phyloP scores from a whole-genome alignment of 2,113 vertebrate genomes.

The Henicopernis longicauda region DNA sequence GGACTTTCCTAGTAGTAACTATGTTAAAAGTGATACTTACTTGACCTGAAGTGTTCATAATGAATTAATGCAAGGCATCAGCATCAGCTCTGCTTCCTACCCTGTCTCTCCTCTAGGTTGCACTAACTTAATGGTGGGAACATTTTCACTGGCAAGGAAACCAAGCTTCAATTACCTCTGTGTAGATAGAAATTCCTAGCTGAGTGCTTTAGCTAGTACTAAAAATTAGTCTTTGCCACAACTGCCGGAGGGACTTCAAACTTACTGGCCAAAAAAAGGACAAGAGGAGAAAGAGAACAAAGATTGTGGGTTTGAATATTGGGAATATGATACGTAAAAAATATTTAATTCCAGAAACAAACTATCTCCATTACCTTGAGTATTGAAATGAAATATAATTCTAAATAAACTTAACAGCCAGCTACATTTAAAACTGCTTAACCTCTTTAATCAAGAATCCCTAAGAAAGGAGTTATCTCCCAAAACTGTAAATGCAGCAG shows the following conservation, averaged over 20 bases:
- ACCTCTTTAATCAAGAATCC: background rate
- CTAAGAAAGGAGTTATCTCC: background rate
- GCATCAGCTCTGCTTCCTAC: background rate
- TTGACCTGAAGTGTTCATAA: background rate
- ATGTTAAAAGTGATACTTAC: background rate
- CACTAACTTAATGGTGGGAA: background rate
- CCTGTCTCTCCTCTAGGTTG: background rate
- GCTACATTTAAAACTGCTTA: background rate
- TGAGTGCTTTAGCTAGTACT: background rate
- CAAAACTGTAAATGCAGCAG: background rate
- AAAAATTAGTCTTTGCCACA: background rate
- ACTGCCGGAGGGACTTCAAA: background rate
- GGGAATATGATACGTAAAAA: background rate
- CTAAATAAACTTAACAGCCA: background rate
- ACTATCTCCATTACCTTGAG: background rate
- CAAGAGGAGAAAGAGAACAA: background rate
- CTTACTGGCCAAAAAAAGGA: background rate
- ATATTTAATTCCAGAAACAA: background rate
- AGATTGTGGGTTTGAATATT: background rate
- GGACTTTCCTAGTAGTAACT: background rate
- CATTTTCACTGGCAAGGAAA: background rate
- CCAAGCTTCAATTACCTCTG: background rate
- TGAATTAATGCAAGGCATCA: background rate
- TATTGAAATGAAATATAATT: background rate
- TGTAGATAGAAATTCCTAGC: background rate